Percentiles rank a stretch among this genome's conserved stretches.
Conservation (phyloP, 2,888 invertebrate species). For the Trypoxylon attenuatum region DNA sequence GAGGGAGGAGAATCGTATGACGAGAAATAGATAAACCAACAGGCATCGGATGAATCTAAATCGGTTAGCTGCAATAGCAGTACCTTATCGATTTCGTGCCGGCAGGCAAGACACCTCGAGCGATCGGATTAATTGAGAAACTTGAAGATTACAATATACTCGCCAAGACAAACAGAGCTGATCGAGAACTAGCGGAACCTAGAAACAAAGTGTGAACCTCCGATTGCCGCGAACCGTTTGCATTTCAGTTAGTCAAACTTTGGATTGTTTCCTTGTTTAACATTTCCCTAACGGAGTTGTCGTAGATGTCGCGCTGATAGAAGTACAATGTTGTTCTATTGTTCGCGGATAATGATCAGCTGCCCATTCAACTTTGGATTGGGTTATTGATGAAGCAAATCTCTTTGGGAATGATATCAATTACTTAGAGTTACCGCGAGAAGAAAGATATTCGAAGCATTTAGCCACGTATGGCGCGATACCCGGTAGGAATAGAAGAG, state of each 20-base stretch:
- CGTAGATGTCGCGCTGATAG: not conserved
- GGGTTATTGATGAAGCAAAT: no score
- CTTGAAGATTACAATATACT: conserved; percentile 65
- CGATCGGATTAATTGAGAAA: conserved; percentile 67
- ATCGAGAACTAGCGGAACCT: conserved; percentile 16
- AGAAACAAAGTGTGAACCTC: conserved; percentile 31
- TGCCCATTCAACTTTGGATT: no score
- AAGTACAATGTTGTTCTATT: not conserved
- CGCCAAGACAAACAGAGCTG: conserved; percentile 56
- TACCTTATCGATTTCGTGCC: conserved; percentile 45
- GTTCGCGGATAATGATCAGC: conserved; percentile 9
- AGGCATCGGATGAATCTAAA: conserved; percentile 38
- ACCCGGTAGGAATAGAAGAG: no score
- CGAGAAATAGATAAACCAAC: not conserved
- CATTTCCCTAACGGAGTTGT: conserved; percentile 35
- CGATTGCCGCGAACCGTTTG: conserved; percentile 51
- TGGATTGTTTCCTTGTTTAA: conserved; percentile 45
- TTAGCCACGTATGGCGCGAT: not conserved
- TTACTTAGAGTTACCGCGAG: not conserved
- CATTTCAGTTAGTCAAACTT: conserved; percentile 52
- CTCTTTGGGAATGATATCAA: conserved; percentile 1
- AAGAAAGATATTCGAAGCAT: not conserved
- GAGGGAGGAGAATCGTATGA: not conserved
- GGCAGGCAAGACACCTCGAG: conserved; percentile 30
- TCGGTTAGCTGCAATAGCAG: conserved; percentile 24